These are phyloP conservation scores for Xylocampa areola DNA, from an alignment of 2,888 invertebrate species.

Conservation along the genomic window DNA sequence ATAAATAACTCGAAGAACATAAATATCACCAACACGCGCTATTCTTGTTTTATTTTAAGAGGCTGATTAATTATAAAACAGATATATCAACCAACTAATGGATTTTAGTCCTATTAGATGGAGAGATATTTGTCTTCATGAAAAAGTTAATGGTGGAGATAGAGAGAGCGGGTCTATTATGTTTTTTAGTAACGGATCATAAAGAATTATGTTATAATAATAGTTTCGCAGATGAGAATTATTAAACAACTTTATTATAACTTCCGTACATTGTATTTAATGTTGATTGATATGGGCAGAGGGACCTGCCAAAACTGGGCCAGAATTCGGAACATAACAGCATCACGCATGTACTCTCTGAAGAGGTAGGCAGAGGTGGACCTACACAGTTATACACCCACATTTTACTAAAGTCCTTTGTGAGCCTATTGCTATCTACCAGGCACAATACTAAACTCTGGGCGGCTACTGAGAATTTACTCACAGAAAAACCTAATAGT, in stretches of 20 bases:
- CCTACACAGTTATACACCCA: too few species aligned
- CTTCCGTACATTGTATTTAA: slow-evolving; percentile 18
- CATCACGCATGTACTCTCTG: too few species aligned
- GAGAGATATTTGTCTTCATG: slow-evolving; percentile 51
- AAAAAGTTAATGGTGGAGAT: slow-evolving; percentile 36
- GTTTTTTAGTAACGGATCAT: slow-evolving; percentile 21
- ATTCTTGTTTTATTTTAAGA: slow-evolving; percentile 58
- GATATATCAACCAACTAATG: slow-evolving; percentile 59
- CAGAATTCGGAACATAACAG: too few species aligned
- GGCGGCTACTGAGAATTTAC: too few species aligned
- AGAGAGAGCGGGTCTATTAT: slow-evolving; percentile 38
- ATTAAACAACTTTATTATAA: slow-evolving; percentile 30
- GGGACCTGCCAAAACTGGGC: slow-evolving; percentile 6
- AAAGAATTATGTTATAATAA: slow-evolving; percentile 41
- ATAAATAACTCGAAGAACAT: slow-evolving; percentile 56
- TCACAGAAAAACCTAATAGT: too few species aligned
- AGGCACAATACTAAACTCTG: too few species aligned
- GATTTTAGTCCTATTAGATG: slow-evolving; percentile 41
- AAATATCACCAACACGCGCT: slow-evolving; percentile 51
- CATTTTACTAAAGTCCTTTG: too few species aligned
- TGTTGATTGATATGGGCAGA: slow-evolving; percentile 21
- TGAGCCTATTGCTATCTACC: too few species aligned
- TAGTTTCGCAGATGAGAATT: slow-evolving; percentile 23
- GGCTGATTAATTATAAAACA: slow-evolving; percentile 62
- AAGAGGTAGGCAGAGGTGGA: too few species aligned